These are phyloP conservation scores for Chrysocyon brachyurus DNA, from an alignment of 2,797 vertebrate species.

Conservation along the genomic window DNA sequence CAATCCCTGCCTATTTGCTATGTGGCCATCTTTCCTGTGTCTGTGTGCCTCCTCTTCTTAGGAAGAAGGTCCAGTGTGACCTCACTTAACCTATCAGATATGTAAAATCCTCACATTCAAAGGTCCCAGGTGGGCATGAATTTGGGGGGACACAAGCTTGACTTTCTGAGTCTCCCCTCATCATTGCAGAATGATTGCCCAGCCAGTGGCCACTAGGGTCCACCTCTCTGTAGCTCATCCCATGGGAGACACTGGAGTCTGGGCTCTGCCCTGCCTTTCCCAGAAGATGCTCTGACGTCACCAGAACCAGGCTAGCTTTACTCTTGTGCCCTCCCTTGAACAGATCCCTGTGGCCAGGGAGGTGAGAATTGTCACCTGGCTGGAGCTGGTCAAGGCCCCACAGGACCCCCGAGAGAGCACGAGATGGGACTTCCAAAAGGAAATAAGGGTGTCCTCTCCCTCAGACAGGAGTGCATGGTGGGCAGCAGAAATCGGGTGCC, in stretches of 20 bases:
- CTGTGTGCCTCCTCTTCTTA: neutral
- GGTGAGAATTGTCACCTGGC: rapidly evolving
- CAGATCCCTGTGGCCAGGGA: neutral
- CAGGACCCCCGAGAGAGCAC: neutral
- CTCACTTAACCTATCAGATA: too few relatives aligned
- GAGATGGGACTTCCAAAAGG: neutral
- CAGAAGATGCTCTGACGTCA: too few relatives aligned
- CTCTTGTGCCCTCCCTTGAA: rapidly evolving
- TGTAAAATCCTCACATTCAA: neutral
- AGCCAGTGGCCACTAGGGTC: rapidly evolving
- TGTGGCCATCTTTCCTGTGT: rapidly evolving
- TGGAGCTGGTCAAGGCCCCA: too few relatives aligned
- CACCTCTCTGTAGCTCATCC: neutral
- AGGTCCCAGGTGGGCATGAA: neutral
- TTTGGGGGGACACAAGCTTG: neutral
- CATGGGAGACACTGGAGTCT: rapidly evolving
- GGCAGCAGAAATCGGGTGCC: neutral
- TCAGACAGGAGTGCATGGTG: neutral
- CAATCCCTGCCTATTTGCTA: neutral
- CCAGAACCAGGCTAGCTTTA: rapidly evolving
- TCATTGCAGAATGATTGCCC: rapidly evolving
- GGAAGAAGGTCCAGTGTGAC: neutral
- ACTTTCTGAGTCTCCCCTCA: rapidly evolving
- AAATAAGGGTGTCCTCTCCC: neutral
- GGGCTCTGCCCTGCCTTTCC: neutral